Evolutionary conservation across 2,888 invertebrate species (phyloP).

Genomic region (Pachliopta kotzebuea): DNA sequence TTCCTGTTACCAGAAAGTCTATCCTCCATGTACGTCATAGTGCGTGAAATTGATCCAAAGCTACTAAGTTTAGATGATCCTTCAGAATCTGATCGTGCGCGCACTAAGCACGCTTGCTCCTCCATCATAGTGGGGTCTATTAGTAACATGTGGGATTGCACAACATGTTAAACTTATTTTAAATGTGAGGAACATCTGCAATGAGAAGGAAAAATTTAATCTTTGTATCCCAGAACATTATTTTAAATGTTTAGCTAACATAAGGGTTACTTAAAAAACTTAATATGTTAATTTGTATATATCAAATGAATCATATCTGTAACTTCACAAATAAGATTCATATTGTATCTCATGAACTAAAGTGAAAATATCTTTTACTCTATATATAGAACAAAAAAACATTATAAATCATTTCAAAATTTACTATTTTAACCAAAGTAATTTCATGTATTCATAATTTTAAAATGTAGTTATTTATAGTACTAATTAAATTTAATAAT

Average conservation of each 20-base stretch:
- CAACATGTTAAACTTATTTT: slow-evolving; percentile 27
- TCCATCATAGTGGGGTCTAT: slow-evolving; percentile 70
- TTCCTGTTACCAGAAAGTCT: slow-evolving; percentile 46
- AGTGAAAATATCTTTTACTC: too few relatives aligned
- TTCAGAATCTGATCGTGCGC: slow-evolving; percentile 75
- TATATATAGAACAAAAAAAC: too few relatives aligned
- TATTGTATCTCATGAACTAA: too few relatives aligned
- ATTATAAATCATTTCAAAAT: too few relatives aligned
- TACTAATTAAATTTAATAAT: too few relatives aligned
- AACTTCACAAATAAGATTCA: too few relatives aligned
- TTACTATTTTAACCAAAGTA: too few relatives aligned
- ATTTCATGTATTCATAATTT: too few relatives aligned
- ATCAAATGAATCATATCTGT: too few relatives aligned
- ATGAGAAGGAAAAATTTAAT: slow-evolving; percentile 11
- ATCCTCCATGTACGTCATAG: slow-evolving; percentile 69
- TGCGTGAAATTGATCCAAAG: slow-evolving; percentile 58
- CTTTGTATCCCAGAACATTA: background rate
- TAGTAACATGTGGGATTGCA: slow-evolving; percentile 5
- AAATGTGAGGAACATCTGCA: slow-evolving; percentile 55
- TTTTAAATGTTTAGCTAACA: too few relatives aligned
- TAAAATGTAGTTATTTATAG: too few relatives aligned
- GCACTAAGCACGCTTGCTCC: slow-evolving; percentile 82
- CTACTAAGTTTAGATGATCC: slow-evolving; percentile 64
- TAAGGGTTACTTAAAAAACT: too few relatives aligned
- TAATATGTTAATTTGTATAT: background rate